Conservation (phyloP, 2,888 invertebrate genomes). For the Octonoba sinensis region DNA sequence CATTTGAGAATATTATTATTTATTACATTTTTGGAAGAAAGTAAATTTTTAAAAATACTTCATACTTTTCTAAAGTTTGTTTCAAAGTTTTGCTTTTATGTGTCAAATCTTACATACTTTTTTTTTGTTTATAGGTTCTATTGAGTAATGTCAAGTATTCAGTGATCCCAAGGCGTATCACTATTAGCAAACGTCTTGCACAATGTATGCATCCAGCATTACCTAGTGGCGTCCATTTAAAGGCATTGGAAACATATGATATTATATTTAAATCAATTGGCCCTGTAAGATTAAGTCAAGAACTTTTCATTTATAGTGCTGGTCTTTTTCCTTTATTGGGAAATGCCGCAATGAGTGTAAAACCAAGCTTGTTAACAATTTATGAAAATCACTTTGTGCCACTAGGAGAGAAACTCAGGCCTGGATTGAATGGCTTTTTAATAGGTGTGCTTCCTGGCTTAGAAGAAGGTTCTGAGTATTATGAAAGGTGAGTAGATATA, state of each 20-base stretch:
- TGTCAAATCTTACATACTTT: too few relatives aligned
- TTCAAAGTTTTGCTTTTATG: constrained; percentile 75
- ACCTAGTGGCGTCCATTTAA: constrained; percentile 91
- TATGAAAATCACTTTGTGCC: constrained; percentile 91
- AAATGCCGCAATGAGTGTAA: constrained; percentile 90
- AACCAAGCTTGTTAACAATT: constrained; percentile 83
- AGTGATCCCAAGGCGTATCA: constrained; percentile 86
- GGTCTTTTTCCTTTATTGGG: constrained; percentile 90
- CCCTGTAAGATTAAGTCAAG: constrained; percentile 81
- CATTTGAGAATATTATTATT: too few relatives aligned
- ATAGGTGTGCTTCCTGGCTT: constrained; percentile 88
- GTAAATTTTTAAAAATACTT: too few relatives aligned
- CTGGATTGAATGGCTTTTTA: constrained; percentile 88
- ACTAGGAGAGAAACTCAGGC: constrained; percentile 81
- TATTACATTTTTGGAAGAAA: too few relatives aligned
- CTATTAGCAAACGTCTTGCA: constrained; percentile 89
- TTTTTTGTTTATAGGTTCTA: constrained; percentile 77
- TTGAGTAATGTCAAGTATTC: constrained; percentile 84
- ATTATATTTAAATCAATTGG: constrained; percentile 91
- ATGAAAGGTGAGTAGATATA: constrained; percentile 76
- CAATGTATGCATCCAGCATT: constrained; percentile 94
- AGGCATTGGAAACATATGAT: constrained; percentile 91
- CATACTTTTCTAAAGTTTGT: too few relatives aligned
- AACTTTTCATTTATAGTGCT: constrained; percentile 86
- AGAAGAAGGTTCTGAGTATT: constrained; percentile 87